A percentile compares a stretch with the other conserved stretches of the same genome.
These are phyloP conservation scores for Prunella strophiata DNA, from an alignment of 2,797 vertebrate genomes.

Conservation along the genomic window DNA sequence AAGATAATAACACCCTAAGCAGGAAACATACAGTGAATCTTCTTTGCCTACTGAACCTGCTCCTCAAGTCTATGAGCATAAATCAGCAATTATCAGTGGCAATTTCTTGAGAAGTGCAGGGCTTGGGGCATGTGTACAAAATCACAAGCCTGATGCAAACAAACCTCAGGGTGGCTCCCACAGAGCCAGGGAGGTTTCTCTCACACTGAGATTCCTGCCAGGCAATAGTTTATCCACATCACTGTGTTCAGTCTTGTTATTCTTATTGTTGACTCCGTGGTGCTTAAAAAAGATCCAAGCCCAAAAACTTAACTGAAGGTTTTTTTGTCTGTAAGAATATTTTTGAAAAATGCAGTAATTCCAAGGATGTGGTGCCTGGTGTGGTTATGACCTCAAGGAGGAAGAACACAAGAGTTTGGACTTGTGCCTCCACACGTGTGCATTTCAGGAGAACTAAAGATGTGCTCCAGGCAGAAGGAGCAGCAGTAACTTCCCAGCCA, in stretches of 20 bases:
- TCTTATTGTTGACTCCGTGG: neutral
- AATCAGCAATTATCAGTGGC: constrained; percentile 13
- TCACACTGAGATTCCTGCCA: neutral
- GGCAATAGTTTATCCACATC: neutral
- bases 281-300: neutral
- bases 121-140: neutral
- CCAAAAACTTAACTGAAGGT: neutral
- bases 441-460: neutral
- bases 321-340: neutral
- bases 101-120: neutral
- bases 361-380: neutral
- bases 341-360: neutral
- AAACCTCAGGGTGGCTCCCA: neutral
- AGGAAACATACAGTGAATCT: neutral
- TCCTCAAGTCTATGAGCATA: neutral
- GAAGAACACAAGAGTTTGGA: neutral
- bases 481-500: neutral
- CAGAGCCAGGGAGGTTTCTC: neutral
- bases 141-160: neutral
- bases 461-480: neutral
- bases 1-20: neutral
- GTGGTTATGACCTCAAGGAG: neutral
- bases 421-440: neutral
- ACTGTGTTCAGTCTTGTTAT: neutral
- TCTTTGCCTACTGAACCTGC: neutral